Percentiles rank a stretch among this genome's conserved stretches.
Conservation (phyloP, 2,888 invertebrate genomes). For the Anarsia innoxiella region DNA sequence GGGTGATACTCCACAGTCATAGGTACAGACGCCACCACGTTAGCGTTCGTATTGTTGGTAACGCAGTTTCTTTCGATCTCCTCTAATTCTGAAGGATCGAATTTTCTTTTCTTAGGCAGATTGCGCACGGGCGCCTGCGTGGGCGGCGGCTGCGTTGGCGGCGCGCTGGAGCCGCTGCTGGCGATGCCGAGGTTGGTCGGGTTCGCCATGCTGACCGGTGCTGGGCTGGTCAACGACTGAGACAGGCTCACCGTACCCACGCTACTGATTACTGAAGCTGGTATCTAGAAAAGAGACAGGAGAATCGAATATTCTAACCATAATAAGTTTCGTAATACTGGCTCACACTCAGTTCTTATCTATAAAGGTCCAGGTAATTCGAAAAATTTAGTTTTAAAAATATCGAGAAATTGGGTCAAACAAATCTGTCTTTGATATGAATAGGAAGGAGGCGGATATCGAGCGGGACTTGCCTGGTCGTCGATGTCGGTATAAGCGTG, state of each 20-base stretch:
- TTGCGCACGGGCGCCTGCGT: conserved; percentile 80
- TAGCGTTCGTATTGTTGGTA: conserved; percentile 34
- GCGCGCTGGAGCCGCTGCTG: conserved; percentile 26
- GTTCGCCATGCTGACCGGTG: conserved; percentile 63
- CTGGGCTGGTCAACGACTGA: conserved; percentile 53
- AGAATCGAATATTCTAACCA: too few relatives aligned
- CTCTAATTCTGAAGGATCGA: conserved; percentile 85
- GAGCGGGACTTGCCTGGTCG: conserved; percentile 49
- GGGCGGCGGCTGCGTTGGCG: conserved; percentile 51
- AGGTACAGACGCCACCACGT: conserved; percentile 39
- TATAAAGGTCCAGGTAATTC: too few relatives aligned
- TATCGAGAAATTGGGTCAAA: too few relatives aligned
- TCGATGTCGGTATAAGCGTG: conserved; percentile 63
- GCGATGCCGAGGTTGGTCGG: conserved; percentile 55
- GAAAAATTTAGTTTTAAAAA: too few relatives aligned
- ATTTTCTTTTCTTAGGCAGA: conserved; percentile 95
- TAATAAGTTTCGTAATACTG: too few relatives aligned
- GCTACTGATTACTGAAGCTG: conserved; percentile 76
- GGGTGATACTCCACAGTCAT: conserved; percentile 45
- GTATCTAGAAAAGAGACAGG: conserved; percentile 69
- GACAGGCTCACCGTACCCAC: conserved; percentile 73
- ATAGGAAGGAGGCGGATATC: too few relatives aligned
- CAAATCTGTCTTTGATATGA: too few relatives aligned
- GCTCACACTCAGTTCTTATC: too few relatives aligned
- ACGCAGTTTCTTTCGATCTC: conserved; percentile 75